Conservation (phyloP, 2,797 vertebrate genomes). For the Emydoidea blandingii region DNA sequence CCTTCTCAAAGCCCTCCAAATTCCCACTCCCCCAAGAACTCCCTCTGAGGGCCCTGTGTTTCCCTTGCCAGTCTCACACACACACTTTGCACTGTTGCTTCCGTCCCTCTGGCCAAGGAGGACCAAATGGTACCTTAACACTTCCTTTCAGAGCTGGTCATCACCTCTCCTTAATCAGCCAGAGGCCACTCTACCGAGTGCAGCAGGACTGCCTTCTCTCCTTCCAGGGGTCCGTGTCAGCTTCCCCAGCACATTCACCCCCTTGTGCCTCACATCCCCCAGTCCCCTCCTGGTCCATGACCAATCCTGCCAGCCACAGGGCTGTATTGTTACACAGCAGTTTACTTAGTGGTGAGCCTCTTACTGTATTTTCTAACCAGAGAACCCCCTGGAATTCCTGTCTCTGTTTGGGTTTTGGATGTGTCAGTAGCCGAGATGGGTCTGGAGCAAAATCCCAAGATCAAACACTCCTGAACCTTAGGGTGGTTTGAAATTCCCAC, state of each 20-base stretch:
- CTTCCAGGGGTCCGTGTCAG: too few relatives aligned
- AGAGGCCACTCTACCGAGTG: not conserved
- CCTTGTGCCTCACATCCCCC: not conserved
- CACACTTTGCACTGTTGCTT: not conserved
- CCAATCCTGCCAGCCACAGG: not conserved
- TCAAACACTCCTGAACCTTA: not conserved
- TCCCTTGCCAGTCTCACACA: not conserved
- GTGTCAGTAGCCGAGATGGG: not conserved
- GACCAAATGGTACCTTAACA: not conserved
- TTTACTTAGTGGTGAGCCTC: not conserved
- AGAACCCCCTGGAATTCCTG: fast-evolving
- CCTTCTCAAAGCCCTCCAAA: not conserved
- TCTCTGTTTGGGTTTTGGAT: not conserved
- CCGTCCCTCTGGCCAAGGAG: not conserved
- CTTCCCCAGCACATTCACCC: not conserved
- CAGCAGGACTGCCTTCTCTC: not conserved
- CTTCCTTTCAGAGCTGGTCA: not conserved
- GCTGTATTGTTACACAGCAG: not conserved
- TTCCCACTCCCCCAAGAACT: not conserved
- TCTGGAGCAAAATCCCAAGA: not conserved
- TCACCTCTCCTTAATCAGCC: not conserved
- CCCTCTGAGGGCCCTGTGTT: not conserved
- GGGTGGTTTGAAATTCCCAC: not conserved
- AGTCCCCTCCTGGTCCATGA: not conserved
- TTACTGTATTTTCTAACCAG: not conserved